Evolutionary conservation across 2,888 invertebrate species (phyloP).

Genomic region (Ophion costatus): DNA sequence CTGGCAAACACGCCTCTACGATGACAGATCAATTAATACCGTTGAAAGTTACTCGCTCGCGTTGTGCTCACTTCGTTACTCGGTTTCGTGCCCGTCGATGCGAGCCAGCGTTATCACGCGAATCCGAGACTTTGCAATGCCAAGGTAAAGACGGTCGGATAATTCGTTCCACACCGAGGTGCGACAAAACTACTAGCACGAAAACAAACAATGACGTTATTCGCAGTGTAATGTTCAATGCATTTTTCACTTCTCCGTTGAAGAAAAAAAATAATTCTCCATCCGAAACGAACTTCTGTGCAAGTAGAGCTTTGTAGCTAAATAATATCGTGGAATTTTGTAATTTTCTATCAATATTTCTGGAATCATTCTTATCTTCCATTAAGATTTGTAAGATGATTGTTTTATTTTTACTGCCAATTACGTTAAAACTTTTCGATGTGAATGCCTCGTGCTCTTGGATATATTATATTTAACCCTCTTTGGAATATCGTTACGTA

Average conservation of each 20-base stretch:
- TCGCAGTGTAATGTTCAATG: not conserved
- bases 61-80: not conserved
- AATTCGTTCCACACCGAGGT: constrained; percentile 13
- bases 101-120: constrained; percentile 6
- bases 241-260: not conserved
- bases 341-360: not conserved
- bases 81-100: not conserved
- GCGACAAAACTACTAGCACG: not conserved
- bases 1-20: not conserved
- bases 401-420: not conserved
- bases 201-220: not conserved
- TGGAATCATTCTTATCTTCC: not conserved
- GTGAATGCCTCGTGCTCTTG: not conserved
- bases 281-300: not conserved
- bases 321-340: not conserved
- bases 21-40: not conserved
- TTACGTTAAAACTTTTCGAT: not conserved
- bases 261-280: not conserved
- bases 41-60: not conserved
- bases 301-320: not conserved
- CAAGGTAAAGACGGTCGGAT: constrained; percentile 38
- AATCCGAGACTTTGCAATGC: constrained; percentile 45
- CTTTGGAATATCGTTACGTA: not conserved
- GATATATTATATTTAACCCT: not conserved
- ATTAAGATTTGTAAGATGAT: not conserved